Evolutionary conservation across 2,888 invertebrate species (phyloP), one percentile per base, ranked within the genome.

Genomic region (Pyralis farinalis): DNA sequence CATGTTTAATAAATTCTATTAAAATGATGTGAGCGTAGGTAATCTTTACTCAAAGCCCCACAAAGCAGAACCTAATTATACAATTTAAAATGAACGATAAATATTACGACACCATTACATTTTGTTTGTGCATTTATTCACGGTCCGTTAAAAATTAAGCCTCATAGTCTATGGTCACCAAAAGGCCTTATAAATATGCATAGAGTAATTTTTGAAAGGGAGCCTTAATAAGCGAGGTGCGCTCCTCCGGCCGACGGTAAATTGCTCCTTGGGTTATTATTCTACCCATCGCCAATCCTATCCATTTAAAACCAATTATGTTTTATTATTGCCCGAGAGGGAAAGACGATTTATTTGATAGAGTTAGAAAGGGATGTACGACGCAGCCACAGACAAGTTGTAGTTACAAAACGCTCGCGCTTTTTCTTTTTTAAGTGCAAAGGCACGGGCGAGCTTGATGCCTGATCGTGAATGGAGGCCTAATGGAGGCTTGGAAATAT

Each of bases 221-320:
- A 61, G 55, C 63, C 51, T 63, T 71, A 67, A 66, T 80, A 78
- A 72, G 67, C 63, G 69, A 66, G 70, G 63, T 61, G 54, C 60
- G 62, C 61, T 66, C 54, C 63, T 64, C 61, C 50, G 63, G 52
- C 61, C 57, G 59, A 52, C 66, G 55, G 67, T 74, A 82, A 81
- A 82, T 83, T 82, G 70, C 74, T 68, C 64, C 69, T 68, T 69
- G 51, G 64, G 60, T 69, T 71, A 74, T 74, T 72, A 74, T 68
- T 68, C 63, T 65, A 56, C 57, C 71, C 70, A 76, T 77, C 77
- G 77, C 86, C 86, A 87, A 88, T 87, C 84, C 82, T 79, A 78
- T 78, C 67, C 86, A 81, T 85, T 87, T 86, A 80, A 85, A 87
- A 85, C 74, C 84, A 85, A 88, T 88, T 87, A 85, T 76, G 80